Base-by-base conservation (phyloP, 2,797 vertebrate species). In the Phalloptychus januarius region DNA sequence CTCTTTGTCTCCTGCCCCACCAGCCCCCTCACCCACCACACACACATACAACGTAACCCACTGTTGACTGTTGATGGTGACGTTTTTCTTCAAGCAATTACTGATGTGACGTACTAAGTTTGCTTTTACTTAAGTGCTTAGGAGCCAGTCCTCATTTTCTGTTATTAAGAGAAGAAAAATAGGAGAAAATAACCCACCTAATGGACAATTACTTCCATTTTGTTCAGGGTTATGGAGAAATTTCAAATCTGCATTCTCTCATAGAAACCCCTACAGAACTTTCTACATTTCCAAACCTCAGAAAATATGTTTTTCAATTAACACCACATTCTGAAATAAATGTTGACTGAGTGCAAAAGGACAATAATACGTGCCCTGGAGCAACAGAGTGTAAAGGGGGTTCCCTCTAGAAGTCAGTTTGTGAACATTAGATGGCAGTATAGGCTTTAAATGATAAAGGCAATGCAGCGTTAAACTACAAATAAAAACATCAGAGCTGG, bases 381-480 rank as follows among this genome's bases (percentile, higher is more conserved):
- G 54, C 78, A 79, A 78, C 54, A 74, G 67, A 1, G 20, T 18
- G 42, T 20, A 23, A 5, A 70, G 74, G 85, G 76, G 78, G 23
- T 83, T 83, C 81, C 88, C 77, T 83, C 31, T 81, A n/a, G 85
- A 52, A 83, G 7, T 6, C 42, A 4, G 1, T 13, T 16, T 54
- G n/a, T 77, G 25, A 75, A 74, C 94, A 93, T 90, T 86, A 92
- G 94, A 83, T 92, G 94, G 92, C 92, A 93, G 90, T 92, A 65
- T 89, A 74, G 78, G 77, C 92, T 91, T 88, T 80, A 74, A 79
- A 88, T 90, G 40, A 77, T n/a, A 7, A 58, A 72, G 16, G 46
- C n/a, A 73, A 42, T 28, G 3, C n/a, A 28, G 2, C 54, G 15
- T n/a, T n/a, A 18, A 50, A 63, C 16, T 38, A 12, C 3, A 6